Base-by-base conservation (phyloP, 2,888 invertebrate species). In the Brenthis ino region DNA sequence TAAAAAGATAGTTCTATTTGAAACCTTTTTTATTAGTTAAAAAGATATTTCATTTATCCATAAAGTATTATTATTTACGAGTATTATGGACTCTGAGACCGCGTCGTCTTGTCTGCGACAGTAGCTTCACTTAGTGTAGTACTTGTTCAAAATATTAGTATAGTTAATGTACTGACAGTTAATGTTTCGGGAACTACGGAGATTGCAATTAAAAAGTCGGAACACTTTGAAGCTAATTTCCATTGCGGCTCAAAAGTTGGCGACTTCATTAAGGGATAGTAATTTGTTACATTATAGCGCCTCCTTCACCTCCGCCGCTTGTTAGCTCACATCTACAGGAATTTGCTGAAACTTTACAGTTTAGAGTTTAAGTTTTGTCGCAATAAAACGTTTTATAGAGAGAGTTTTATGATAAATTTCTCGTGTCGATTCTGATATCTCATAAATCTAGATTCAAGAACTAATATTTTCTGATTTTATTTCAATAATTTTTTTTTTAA, bases 151-250 rank as follows among this genome's bases (percentile, higher is more conserved):
- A 67, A 67, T 54, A 67, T 67, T 67, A 67, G 58, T 60, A 60
- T 14, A 60, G 48, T 55, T 48, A 48, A 48, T 54, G 28, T 60
- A 58, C 28, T 54, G 55, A 54, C 33, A 67, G 66, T 60, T 47
- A 60, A 43, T 53, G 66, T 60, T 66, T 57, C 50, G 57, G 57
- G 57, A 68, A 67, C 65, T 72, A 53, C 65, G 64, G 66, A 72
- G 72, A 66, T 65, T 63, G 67, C 72, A 69, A 75, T 75, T 75
- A 75, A 75, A 75, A 75, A 73, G 65, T 75, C 68, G 57, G 47
- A 73, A 68, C 70, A 68, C 71, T 71, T 72, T 58, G 69, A 57
- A 65, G 67, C 65, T 70, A 72, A 70, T 68, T 72, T 61, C 65
- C 70, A 66, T 61, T 61, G 65, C 57, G 61, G 70, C 54, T 57